Conservation (phyloP, 2,113 vertebrate genomes). For the Charina bottae region DNA sequence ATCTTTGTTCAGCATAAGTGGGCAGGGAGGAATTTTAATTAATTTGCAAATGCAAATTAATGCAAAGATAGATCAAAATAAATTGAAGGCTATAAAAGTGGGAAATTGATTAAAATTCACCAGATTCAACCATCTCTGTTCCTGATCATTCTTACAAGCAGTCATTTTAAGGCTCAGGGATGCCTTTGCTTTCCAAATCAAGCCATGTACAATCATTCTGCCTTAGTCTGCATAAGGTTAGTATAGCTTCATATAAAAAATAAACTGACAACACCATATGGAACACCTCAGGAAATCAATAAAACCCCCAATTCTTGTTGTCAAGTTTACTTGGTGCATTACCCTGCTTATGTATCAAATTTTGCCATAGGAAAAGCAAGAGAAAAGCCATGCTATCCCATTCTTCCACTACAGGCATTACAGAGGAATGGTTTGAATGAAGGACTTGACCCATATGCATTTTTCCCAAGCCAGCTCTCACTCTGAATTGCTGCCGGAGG, state of each 20-base stretch:
- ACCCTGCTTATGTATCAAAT: not conserved
- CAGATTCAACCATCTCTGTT: not conserved
- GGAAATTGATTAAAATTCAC: not conserved
- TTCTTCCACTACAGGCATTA: not conserved
- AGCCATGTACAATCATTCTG: not conserved
- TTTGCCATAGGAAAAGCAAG: not conserved
- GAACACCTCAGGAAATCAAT: not conserved
- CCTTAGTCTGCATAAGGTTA: not conserved
- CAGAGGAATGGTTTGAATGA: not conserved
- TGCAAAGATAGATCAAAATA: not conserved
- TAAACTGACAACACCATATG: not conserved
- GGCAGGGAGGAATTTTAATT: not conserved
- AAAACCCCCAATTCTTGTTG: not conserved
- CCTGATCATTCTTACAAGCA: not conserved
- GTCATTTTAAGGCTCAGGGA: not conserved
- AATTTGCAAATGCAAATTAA: not conserved
- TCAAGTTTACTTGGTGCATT: not conserved
- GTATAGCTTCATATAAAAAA: not conserved
- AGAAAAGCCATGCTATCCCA: not conserved
- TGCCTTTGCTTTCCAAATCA: not conserved
- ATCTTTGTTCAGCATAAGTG: not conserved
- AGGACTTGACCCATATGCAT: not conserved
- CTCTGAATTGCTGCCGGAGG: not conserved
- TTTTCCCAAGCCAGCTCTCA: not conserved
- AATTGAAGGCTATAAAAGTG: not conserved